A percentile compares a stretch with the other conserved stretches of the same genome.
Evolutionary conservation across 2,797 vertebrate genomes (phyloP).

Genomic region (Amblyraja radiata): DNA sequence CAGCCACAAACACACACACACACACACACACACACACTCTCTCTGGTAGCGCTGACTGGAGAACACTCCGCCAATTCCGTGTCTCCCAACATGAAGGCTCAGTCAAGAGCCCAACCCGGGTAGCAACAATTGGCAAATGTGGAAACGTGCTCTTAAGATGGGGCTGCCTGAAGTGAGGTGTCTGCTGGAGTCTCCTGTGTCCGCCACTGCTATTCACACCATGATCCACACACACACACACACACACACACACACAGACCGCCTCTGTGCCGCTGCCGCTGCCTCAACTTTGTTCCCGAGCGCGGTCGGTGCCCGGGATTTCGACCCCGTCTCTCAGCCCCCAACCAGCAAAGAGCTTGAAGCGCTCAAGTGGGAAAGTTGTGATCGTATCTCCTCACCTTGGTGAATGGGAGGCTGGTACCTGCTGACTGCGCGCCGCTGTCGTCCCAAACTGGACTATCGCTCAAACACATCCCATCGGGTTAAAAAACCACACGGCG

Average conservation of each 20-base stretch:
- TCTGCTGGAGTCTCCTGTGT: neutral
- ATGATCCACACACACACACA: too few species aligned
- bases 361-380: conserved; percentile 2
- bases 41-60: too few species aligned
- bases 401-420: neutral
- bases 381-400: neutral
- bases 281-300: too few species aligned
- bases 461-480: neutral
- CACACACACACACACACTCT: neutral
- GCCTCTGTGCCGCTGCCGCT: too few species aligned
- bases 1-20: neutral
- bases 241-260: too few species aligned
- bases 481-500: neutral
- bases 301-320: too few species aligned
- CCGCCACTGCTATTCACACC: neutral
- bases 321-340: too few species aligned
- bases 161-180: neutral
- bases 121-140: neutral
- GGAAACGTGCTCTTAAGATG: neutral
- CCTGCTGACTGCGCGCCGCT: neutral
- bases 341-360: neutral
- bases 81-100: neutral
- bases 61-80: neutral
- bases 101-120: neutral
- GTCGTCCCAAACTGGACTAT: neutral